A percentile compares a stretch with the other conserved stretches of the same genome.
Conservation (phyloP, 2,888 invertebrate genomes). For the Colostygia pectinataria region DNA sequence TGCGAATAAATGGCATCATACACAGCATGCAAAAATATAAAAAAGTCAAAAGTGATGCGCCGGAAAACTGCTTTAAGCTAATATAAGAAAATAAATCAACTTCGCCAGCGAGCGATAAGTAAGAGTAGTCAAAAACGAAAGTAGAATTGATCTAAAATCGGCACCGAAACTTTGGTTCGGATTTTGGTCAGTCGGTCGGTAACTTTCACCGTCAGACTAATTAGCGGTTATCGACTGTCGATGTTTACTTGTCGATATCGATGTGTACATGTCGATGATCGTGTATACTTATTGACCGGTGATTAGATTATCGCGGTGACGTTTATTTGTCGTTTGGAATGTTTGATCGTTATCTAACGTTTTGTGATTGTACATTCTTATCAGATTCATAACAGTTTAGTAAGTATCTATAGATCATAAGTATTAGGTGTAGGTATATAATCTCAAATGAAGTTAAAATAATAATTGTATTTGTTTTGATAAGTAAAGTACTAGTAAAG, state of each 20-base stretch:
- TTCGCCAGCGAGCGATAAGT: conserved; percentile 66
- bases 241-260: conserved; percentile 64
- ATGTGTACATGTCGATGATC: conserved; percentile 43
- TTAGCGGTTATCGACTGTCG: conserved; percentile 57
- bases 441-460: too few species aligned
- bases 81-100: conserved; percentile 60
- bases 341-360: neutral
- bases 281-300: conserved; percentile 32
- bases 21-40: too few species aligned
- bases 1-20: too few species aligned
- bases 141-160: conserved; percentile 81
- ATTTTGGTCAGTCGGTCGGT: conserved; percentile 81
- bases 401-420: too few species aligned
- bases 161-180: conserved; percentile 72
- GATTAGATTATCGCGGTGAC: conserved; percentile 12
- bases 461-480: too few species aligned
- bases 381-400: too few species aligned
- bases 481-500: too few species aligned
- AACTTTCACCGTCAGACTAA: conserved; percentile 76
- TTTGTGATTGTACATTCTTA: too few species aligned
- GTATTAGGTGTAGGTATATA: too few species aligned
- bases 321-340: conserved; percentile 13
- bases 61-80: conserved; percentile 22
- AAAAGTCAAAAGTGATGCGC: too few species aligned
- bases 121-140: conserved; percentile 82